Conservation (phyloP, 2,113 vertebrate genomes). For the Heterotis niloticus region DNA sequence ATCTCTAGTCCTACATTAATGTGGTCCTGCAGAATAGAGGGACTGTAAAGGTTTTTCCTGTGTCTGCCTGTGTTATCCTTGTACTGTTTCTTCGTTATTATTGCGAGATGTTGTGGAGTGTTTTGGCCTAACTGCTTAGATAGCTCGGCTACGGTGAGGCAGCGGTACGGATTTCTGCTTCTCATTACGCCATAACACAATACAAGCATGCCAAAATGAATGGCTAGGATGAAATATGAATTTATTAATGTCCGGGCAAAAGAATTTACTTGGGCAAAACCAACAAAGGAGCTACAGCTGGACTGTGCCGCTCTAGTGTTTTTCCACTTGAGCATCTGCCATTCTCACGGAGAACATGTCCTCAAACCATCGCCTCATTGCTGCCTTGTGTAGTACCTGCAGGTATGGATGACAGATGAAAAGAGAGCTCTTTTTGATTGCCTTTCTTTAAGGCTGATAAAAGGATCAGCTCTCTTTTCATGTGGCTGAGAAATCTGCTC, state of each 20-base stretch:
- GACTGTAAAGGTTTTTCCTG: too few relatives aligned
- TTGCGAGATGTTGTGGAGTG: too few relatives aligned
- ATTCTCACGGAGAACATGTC: background rate
- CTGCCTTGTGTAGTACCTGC: constrained; percentile 7
- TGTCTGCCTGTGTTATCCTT: too few relatives aligned
- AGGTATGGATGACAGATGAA: constrained; percentile 19
- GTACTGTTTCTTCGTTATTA: too few relatives aligned
- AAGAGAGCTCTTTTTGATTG: constrained; percentile 27
- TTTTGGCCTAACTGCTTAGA: too few relatives aligned
- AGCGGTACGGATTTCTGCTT: too few relatives aligned
- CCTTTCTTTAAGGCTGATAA: constrained; percentile 27
- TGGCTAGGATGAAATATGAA: background rate
- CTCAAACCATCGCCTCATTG: background rate
- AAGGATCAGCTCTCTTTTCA: constrained; percentile 26
- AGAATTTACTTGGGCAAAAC: too few relatives aligned
- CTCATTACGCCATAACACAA: background rate
- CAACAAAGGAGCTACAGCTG: background rate
- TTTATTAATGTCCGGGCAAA: too few relatives aligned
- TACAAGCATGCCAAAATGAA: background rate
- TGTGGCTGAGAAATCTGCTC: constrained; percentile 21
- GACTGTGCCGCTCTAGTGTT: constrained; percentile 9
- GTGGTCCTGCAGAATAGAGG: too few relatives aligned
- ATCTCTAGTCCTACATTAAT: too few relatives aligned
- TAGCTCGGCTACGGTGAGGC: too few relatives aligned
- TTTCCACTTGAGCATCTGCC: background rate